These are phyloP conservation scores for Zaprionus africanus DNA, from an alignment of 1,140 invertebrate genomes.

Conservation along the genomic window DNA sequence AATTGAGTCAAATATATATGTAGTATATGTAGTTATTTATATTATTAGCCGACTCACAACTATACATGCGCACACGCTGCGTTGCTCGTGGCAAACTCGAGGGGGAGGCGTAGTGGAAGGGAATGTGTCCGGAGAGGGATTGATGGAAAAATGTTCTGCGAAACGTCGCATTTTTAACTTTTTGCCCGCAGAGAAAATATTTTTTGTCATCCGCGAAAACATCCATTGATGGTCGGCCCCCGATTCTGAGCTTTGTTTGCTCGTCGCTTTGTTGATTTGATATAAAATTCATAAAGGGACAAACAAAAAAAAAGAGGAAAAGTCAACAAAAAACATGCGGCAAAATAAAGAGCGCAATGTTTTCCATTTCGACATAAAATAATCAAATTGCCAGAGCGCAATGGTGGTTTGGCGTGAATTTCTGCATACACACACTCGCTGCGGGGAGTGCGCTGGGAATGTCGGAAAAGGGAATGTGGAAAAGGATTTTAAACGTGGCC, in stretches of 20 bases:
- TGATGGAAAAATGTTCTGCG: constrained; percentile 29
- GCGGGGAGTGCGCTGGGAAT: constrained; percentile 13
- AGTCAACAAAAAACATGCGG: neutral
- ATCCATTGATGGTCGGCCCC: constrained; percentile 28
- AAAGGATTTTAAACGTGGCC: constrained; percentile 41
- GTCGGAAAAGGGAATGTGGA: constrained; percentile 11
- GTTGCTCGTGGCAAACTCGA: constrained; percentile 23
- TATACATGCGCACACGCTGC: constrained; percentile 63
- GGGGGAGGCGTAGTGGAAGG: neutral
- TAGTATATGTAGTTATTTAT: neutral
- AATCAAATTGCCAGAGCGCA: constrained; percentile 73
- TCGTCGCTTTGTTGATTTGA: constrained; percentile 64
- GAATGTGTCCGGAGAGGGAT: neutral
- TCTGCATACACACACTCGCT: constrained; percentile 11
- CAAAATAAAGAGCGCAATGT: constrained; percentile 29
- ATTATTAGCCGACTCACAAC: constrained; percentile 11
- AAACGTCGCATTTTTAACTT: constrained; percentile 46
- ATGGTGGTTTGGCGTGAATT: constrained; percentile 45
- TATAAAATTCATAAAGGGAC: constrained; percentile 73
- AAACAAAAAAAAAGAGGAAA: constrained; percentile 8
- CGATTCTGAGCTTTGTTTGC: neutral
- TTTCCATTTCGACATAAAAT: constrained; percentile 73
- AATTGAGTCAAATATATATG: constrained; percentile 4
- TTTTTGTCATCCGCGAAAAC: constrained; percentile 57
- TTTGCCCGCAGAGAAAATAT: constrained; percentile 61